phyloP scores from a whole-genome alignment of 2,113 vertebrate species.

The Ceyx cyanopectus region DNA sequence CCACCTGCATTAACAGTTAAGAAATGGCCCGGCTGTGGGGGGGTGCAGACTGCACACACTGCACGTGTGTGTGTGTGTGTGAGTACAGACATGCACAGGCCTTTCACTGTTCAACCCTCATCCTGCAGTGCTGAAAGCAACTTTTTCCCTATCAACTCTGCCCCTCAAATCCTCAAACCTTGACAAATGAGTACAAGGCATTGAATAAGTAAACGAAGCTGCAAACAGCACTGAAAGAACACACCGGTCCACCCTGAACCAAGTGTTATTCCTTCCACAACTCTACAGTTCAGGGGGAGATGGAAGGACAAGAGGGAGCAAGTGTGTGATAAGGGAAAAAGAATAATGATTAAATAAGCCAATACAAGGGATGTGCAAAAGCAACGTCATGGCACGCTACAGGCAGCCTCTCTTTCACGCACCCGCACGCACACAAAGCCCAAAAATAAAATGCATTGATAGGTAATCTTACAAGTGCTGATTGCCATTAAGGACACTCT shows the following conservation, averaged over 20 bases:
- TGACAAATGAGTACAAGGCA: not conserved
- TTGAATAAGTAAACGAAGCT: not conserved
- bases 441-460: conserved; percentile 67
- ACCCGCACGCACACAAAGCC: conserved; percentile 46
- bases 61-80: not conserved
- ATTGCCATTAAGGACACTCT: conserved; percentile 81
- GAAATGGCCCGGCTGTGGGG: not conserved
- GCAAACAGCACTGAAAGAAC: conserved; percentile 33
- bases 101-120: not conserved
- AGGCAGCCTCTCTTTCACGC: conserved; percentile 42
- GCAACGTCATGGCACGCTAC: conserved; percentile 55
- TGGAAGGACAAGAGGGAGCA: not conserved
- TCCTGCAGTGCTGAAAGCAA: conserved; percentile 38
- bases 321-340: not conserved
- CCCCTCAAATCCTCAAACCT: not conserved
- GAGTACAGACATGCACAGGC: not conserved
- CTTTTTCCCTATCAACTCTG: not conserved
- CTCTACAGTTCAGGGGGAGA: not conserved
- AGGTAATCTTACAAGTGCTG: conserved; percentile 75
- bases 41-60: not conserved
- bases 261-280: not conserved
- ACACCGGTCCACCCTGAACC: not conserved
- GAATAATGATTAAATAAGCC: conserved; percentile 47
- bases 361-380: conserved; percentile 67
- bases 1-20: conserved; percentile 6